Percentiles rank a stretch among this genome's conserved stretches.
These are phyloP conservation scores for Halocaridina rubra DNA, from an alignment of 2,888 invertebrate genomes.

Conservation along the genomic window DNA sequence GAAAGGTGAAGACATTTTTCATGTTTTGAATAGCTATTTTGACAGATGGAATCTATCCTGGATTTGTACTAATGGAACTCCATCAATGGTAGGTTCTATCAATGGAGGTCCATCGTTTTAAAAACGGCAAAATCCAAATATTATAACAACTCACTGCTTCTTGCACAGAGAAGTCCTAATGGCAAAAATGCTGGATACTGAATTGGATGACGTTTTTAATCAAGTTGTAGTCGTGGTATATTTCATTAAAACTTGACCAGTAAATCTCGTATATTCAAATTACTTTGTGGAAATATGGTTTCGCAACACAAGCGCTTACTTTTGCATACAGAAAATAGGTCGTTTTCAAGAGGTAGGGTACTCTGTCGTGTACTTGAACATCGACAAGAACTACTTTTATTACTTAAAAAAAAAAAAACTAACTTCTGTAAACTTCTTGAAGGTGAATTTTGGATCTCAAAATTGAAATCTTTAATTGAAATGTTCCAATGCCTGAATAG, in stretches of 20 bases:
- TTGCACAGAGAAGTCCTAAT: constrained; percentile 16
- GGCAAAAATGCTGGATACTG: neutral
- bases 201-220: neutral
- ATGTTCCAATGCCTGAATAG: neutral
- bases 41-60: no score
- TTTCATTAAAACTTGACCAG: no score
- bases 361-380: neutral
- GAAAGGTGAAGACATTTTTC: neutral
- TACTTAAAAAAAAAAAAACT: neutral
- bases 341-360: neutral
- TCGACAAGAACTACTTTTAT: neutral
- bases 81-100: constrained; percentile 15
- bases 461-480: constrained; percentile 11
- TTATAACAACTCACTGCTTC: neutral
- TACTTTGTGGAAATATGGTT: no score
- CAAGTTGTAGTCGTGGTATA: neutral
- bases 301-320: no score
- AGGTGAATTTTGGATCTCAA: constrained; percentile 4
- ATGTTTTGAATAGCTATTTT: no score
- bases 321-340: neutral
- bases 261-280: no score
- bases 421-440: no score
- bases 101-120: neutral
- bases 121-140: neutral
- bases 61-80: neutral